phyloP scores from a whole-genome alignment of 1,140 invertebrate species.

The Sminthurides bifidus region DNA sequence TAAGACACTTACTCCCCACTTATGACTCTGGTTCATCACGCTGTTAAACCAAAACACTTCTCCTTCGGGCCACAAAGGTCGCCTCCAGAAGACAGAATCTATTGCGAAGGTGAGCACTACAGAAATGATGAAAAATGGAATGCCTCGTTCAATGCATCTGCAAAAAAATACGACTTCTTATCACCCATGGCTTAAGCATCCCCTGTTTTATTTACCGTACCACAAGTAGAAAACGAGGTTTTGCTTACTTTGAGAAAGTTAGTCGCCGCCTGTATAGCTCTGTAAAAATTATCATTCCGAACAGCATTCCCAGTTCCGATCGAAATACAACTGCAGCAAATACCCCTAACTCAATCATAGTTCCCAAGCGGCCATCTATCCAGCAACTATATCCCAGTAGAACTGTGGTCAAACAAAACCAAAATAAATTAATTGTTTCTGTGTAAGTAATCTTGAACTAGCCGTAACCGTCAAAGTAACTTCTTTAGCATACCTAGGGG shows the following conservation, averaged over 20 bases:
- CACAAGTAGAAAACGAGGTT: too few relatives aligned
- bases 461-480: slow-evolving; percentile 24
- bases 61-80: slow-evolving; percentile 89
- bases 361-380: slow-evolving; percentile 59
- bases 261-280: slow-evolving; percentile 53
- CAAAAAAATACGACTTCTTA: too few relatives aligned
- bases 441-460: slow-evolving; percentile 14
- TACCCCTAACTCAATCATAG: slow-evolving; percentile 72
- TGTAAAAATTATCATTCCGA: slow-evolving; percentile 73
- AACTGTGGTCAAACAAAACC: slow-evolving; percentile 51
- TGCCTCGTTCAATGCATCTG: slow-evolving; percentile 50
- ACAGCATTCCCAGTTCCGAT: slow-evolving; percentile 71
- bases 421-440: slow-evolving; percentile 23
- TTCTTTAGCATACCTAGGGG: slow-evolving; percentile 58
- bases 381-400: slow-evolving; percentile 73
- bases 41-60: slow-evolving; percentile 96
- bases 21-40: slow-evolving; percentile 81
- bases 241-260: slow-evolving; percentile 39
- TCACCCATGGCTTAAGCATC: too few relatives aligned
- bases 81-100: slow-evolving; percentile 88
- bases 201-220: too few relatives aligned
- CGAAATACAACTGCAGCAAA: slow-evolving; percentile 83
- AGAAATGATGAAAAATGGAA: slow-evolving; percentile 56
- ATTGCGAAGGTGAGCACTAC: slow-evolving; percentile 61
- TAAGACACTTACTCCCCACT: slow-evolving; percentile 89